Evolutionary conservation across 2,797 vertebrate species (phyloP).

Genomic region (Oceanodroma leucorhoa): DNA sequence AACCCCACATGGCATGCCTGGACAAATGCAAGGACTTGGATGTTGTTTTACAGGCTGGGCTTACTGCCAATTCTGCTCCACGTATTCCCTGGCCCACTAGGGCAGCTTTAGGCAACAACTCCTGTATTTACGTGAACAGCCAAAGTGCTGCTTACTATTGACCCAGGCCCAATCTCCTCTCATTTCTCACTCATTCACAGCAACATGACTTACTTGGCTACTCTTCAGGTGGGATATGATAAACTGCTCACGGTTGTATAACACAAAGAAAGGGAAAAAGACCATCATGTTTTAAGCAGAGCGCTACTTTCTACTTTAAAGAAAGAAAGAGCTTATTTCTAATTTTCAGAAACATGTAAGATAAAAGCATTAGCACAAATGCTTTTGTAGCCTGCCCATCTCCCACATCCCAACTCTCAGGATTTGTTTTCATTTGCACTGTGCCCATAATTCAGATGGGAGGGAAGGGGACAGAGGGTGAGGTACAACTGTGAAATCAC

Average conservation of each 20-base stretch:
- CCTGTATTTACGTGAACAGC: slow-evolving; percentile 65
- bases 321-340: neutral
- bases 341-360: neutral
- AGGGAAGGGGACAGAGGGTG: neutral
- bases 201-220: neutral
- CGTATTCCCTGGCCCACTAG: slow-evolving; percentile 77
- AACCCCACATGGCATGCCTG: slow-evolving; percentile 86
- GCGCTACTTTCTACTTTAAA: neutral
- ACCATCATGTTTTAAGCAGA: neutral
- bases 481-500: neutral
- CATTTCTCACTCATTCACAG: slow-evolving; percentile 41
- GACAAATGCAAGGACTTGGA: slow-evolving; percentile 80
- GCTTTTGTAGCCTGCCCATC: neutral
- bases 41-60: slow-evolving; percentile 75
- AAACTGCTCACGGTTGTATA: neutral
- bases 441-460: neutral
- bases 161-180: slow-evolving; percentile 41
- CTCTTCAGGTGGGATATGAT: neutral
- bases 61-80: slow-evolving; percentile 80
- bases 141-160: slow-evolving; percentile 55
- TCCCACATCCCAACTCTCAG: neutral
- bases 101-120: slow-evolving; percentile 71
- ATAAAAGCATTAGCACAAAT: neutral
- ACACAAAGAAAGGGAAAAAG: neutral
- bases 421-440: neutral